phyloP scores from a whole-genome alignment of 2,113 vertebrate genomes.

The Ammodramus savannarum region DNA sequence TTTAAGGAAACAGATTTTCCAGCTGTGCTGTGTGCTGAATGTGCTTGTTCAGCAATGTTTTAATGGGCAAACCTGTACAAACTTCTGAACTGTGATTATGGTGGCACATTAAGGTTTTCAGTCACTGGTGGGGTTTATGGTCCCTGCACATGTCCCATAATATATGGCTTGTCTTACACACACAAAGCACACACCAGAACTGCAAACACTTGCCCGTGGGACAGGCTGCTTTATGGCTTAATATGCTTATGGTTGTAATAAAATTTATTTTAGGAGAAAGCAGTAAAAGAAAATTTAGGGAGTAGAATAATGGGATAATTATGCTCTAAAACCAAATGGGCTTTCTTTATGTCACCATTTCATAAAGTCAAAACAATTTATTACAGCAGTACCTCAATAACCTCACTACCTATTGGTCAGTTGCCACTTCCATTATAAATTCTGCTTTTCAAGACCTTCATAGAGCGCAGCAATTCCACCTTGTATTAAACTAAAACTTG shows the following conservation, averaged over 20 bases:
- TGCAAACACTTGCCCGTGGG: not conserved
- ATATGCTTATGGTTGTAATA: slow-evolving; percentile 31
- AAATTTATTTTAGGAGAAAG: slow-evolving; percentile 55
- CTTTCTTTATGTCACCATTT: slow-evolving; percentile 10
- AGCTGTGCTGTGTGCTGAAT: not conserved
- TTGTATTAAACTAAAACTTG: not conserved
- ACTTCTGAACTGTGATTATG: not conserved
- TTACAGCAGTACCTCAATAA: not conserved
- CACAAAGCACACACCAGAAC: slow-evolving; percentile 6
- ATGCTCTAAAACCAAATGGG: slow-evolving; percentile 22
- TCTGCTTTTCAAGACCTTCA: not conserved
- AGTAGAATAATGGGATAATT: slow-evolving; percentile 63
- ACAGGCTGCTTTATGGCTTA: slow-evolving; percentile 26
- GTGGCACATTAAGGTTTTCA: not conserved
- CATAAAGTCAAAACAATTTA: not conserved
- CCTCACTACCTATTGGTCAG: slow-evolving; percentile 3
- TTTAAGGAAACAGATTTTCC: not conserved
- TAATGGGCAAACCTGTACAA: not conserved
- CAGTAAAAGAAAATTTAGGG: slow-evolving; percentile 60
- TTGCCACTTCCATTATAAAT: not conserved
- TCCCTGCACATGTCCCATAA: not conserved
- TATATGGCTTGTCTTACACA: not conserved
- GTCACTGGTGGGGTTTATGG: not conserved
- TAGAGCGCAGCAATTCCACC: not conserved
- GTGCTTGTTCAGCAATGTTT: not conserved